A percentile compares a stretch with the other conserved stretches of the same genome.
phyloP scores from a whole-genome alignment of 2,113 vertebrate species.

The Delphinus delphis region DNA sequence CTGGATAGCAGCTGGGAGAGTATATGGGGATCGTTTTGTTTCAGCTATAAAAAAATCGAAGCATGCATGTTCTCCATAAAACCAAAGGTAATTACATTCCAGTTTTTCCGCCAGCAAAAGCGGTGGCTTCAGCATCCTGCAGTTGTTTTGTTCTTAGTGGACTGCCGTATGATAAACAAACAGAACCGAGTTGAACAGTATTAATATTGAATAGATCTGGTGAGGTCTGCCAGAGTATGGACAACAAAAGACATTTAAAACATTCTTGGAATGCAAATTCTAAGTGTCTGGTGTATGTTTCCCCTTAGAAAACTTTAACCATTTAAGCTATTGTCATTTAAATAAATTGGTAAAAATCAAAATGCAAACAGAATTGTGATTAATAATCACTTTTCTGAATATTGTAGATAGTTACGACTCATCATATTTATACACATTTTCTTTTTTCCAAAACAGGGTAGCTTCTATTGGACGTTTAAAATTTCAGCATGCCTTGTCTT shows the following conservation, averaged over 20 bases:
- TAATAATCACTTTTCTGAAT: conserved; percentile 30
- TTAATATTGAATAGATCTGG: conserved; percentile 65
- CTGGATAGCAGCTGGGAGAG: conserved; percentile 82
- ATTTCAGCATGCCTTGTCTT: not conserved
- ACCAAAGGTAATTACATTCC: conserved; percentile 76
- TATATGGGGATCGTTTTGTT: conserved; percentile 80
- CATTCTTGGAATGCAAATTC: conserved; percentile 77
- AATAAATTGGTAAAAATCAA: conserved; percentile 57
- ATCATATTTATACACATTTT: not conserved
- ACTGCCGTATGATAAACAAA: conserved; percentile 57
- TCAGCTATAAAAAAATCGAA: conserved; percentile 81
- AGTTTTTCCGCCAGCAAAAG: conserved; percentile 74
- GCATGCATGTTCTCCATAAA: conserved; percentile 67
- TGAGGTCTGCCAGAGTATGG: conserved; percentile 51
- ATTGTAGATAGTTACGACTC: not conserved
- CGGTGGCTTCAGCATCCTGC: conserved; percentile 69
- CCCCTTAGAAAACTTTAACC: conserved; percentile 61
- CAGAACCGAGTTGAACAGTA: conserved; percentile 28
- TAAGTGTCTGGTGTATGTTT: conserved; percentile 64
- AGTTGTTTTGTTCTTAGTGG: not conserved
- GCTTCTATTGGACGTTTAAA: not conserved
- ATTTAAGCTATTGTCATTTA: conserved; percentile 60
- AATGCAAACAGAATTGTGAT: conserved; percentile 16
- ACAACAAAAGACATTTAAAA: conserved; percentile 72
- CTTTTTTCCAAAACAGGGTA: not conserved